Evolutionary conservation across 1,140 invertebrate species (phyloP).

Genomic region (Meloidogyne exigua): DNA sequence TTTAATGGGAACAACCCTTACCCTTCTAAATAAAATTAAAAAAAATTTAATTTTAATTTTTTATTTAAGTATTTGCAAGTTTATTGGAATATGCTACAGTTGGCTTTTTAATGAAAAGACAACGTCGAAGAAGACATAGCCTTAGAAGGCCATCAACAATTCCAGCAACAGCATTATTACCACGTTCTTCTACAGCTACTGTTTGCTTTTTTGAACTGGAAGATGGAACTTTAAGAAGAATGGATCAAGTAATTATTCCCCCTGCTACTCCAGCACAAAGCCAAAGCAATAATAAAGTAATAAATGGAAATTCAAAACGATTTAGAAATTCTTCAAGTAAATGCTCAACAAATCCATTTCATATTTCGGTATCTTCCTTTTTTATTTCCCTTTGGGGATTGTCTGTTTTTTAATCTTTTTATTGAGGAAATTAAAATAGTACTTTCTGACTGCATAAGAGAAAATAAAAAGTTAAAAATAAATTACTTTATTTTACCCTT

Average conservation of each 20-base stretch:
- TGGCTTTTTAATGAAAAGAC: constrained; percentile 61
- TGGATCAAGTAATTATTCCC: constrained; percentile 9
- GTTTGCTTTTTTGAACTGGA: constrained; percentile 54
- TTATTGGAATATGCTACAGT: constrained; percentile 60
- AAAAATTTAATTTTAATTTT: too few species aligned
- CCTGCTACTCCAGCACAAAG: neutral
- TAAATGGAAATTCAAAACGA: neutral
- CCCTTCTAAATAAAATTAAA: too few species aligned
- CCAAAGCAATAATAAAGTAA: neutral
- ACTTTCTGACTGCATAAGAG: too few species aligned
- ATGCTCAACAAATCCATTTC: neutral
- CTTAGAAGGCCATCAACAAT: neutral
- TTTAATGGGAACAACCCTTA: too few species aligned
- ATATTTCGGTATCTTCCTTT: neutral
- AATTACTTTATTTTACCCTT: too few species aligned
- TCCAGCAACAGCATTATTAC: constrained; percentile 16
- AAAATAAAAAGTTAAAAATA: too few species aligned
- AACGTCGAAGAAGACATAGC: constrained; percentile 28
- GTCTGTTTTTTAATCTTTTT: too few species aligned
- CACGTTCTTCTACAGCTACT: constrained; percentile 38
- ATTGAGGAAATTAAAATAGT: too few species aligned
- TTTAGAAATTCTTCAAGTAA: neutral
- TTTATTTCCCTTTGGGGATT: too few species aligned
- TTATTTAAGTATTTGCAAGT: constrained; percentile 58
- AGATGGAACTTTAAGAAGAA: constrained; percentile 29